A percentile compares a stretch with the other conserved stretches of the same genome.
Evolutionary conservation across 2,797 vertebrate species (phyloP).

Genomic region (Petrocephalus schoutedeni): DNA sequence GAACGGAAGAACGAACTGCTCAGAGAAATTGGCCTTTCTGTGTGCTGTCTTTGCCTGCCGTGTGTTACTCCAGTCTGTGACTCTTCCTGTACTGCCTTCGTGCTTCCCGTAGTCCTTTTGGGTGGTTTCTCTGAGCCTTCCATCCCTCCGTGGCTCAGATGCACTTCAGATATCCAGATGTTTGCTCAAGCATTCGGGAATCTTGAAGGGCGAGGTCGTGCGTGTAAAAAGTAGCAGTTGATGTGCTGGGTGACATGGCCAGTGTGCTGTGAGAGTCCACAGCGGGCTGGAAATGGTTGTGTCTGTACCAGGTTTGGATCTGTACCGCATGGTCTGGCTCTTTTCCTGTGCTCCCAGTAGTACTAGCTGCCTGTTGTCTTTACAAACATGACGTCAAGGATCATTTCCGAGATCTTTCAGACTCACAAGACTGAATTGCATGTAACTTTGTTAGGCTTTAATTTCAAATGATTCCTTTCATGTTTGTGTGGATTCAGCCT

Average conservation of each 20-base stretch:
- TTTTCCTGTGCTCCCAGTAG: neutral
- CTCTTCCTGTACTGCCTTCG: neutral
- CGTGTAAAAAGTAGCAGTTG: neutral
- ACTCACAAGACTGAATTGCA: neutral
- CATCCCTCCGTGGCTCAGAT: neutral
- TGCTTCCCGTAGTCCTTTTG: neutral
- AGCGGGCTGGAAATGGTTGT: neutral
- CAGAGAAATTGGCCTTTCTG: neutral
- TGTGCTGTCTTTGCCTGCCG: neutral
- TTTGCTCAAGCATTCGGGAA: neutral
- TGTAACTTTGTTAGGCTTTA: neutral
- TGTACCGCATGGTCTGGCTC: neutral
- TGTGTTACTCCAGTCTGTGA: neutral
- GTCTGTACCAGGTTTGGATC: neutral
- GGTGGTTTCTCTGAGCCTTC: neutral
- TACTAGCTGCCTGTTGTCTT: neutral
- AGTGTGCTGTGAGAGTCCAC: conserved; percentile 3
- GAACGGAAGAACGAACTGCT: neutral
- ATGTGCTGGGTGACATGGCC: neutral
- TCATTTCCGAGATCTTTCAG: neutral
- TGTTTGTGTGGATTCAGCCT: conserved; percentile 8
- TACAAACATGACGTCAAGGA: neutral
- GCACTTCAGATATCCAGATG: conserved; percentile 8
- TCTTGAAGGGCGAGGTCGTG: neutral
- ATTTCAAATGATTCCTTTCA: neutral